These are phyloP conservation scores for Tetranychus truncatus DNA, from an alignment of 2,888 invertebrate genomes.

Conservation along the genomic window DNA sequence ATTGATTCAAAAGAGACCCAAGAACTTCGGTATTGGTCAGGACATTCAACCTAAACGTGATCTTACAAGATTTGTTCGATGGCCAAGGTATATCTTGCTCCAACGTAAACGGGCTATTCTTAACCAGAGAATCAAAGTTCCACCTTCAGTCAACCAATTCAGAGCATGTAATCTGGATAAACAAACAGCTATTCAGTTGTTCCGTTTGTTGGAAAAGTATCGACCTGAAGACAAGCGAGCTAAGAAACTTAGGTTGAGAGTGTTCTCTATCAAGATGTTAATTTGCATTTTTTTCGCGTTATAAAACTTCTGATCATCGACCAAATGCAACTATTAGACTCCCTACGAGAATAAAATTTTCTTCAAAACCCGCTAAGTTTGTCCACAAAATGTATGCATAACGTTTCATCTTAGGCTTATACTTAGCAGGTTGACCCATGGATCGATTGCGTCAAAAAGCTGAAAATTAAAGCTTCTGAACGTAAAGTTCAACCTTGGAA, in stretches of 20 bases:
- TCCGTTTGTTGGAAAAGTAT: conserved; percentile 92
- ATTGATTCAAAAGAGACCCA: conserved; percentile 86
- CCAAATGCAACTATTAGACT: too few relatives aligned
- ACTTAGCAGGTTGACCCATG: too few relatives aligned
- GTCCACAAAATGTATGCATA: too few relatives aligned
- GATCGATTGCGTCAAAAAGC: too few relatives aligned
- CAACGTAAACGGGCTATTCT: conserved; percentile 91
- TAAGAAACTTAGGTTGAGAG: conserved; percentile 75
- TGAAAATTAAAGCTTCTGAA: too few relatives aligned
- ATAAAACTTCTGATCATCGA: too few relatives aligned
- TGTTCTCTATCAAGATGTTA: too few relatives aligned
- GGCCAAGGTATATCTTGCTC: conserved; percentile 97
- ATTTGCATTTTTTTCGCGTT: too few relatives aligned
- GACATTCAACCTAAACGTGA: conserved; percentile 96
- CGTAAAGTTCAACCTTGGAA: too few relatives aligned
- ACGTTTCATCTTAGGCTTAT: too few relatives aligned
- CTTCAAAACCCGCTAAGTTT: too few relatives aligned
- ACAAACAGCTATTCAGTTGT: conserved; percentile 87
- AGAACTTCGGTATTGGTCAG: conserved; percentile 94
- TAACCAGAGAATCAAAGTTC: conserved; percentile 88
- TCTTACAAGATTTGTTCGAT: conserved; percentile 88
- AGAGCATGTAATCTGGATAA: conserved; percentile 73
- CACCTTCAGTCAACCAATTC: conserved; percentile 97
- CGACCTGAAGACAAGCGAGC: conserved; percentile 78
- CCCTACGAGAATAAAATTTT: too few relatives aligned